Evolutionary conservation across 2,797 vertebrate genomes (phyloP), one percentile per base, ranked within the genome.

Genomic region (Danio tinwini): DNA sequence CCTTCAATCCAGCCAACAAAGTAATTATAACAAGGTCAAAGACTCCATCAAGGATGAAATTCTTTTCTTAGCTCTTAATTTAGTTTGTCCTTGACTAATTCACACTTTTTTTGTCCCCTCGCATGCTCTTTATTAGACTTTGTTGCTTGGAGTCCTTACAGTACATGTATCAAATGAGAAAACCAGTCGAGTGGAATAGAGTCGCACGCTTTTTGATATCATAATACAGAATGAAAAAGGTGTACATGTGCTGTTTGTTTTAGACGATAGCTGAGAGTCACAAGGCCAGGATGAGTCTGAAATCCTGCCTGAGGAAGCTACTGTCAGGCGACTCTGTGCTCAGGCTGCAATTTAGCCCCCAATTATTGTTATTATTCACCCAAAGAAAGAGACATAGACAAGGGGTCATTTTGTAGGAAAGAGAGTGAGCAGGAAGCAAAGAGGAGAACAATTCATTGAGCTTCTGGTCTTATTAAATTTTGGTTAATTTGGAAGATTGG

Each of bases 341-440:
- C 81, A 87, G 77, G 84, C 84, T 84, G 82, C 81, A 87, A 87
- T 87, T 87, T 87, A 84, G 77, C 56, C 47, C 61, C 72, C 84
- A 75, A 87, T 87, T 83, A 87, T 87, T 83, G 85, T 87, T 85
- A 87, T 87, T 87, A 87, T 81, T 83, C 82, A 69, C 84, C 69
- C 59, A 71, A 55, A 81, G 78, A 83, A 81, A 81, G 73, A 81
- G 78, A 78, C 50, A 19, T 39, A 81, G 81, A 82, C 78, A 82
- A 87, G 84, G 86, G 84, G 84, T 85, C 84, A 81, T 85, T 81
- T 81, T 81, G 75, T 81, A 84, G 67, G 71, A 19, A 70, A 58
- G 75, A 75, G 71, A 58, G 73, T 49, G 21, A 82, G 58, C 82
- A 81, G 81, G 77, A 82, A 62, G 61, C 19, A 17, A 68, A 11